A percentile compares a stretch with the other conserved stretches of the same genome.
Evolutionary conservation across 2,113 vertebrate species (phyloP).

Genomic region (Etheostoma spectabile): DNA sequence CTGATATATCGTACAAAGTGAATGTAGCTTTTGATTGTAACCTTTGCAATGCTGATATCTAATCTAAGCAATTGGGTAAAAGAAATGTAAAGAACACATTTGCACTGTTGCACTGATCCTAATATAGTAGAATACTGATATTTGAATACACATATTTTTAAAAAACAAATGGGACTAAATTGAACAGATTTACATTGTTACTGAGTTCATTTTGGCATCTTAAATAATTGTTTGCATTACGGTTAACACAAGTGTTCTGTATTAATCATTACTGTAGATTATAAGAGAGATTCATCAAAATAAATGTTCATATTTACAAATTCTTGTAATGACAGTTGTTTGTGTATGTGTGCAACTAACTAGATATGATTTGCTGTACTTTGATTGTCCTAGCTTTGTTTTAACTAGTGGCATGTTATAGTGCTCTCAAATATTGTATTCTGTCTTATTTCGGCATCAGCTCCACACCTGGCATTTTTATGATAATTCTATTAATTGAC

Average conservation of each 20-base stretch:
- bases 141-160: constrained; percentile 1
- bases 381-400: background rate
- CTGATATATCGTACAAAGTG: constrained; percentile 4
- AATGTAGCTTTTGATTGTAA: constrained; percentile 53
- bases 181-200: constrained; percentile 29
- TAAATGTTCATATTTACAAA: constrained; percentile 68
- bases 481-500: background rate
- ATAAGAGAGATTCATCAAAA: constrained; percentile 39
- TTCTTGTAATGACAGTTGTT: background rate
- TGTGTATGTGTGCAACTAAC: background rate
- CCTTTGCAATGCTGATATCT: constrained; percentile 18
- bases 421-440: background rate
- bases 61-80: constrained; percentile 23
- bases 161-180: background rate
- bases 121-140: constrained; percentile 11
- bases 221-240: constrained; percentile 23
- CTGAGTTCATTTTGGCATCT: constrained; percentile 21
- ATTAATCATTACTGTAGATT: constrained; percentile 7
- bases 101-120: constrained; percentile 37
- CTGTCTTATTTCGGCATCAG: background rate
- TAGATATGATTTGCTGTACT: background rate
- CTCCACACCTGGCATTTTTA: background rate
- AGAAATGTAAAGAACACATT: background rate
- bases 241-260: constrained; percentile 18
- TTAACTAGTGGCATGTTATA: background rate